Evolutionary conservation across 2,888 invertebrate genomes (phyloP).

Genomic region (Coronaproctus castanopsis): DNA sequence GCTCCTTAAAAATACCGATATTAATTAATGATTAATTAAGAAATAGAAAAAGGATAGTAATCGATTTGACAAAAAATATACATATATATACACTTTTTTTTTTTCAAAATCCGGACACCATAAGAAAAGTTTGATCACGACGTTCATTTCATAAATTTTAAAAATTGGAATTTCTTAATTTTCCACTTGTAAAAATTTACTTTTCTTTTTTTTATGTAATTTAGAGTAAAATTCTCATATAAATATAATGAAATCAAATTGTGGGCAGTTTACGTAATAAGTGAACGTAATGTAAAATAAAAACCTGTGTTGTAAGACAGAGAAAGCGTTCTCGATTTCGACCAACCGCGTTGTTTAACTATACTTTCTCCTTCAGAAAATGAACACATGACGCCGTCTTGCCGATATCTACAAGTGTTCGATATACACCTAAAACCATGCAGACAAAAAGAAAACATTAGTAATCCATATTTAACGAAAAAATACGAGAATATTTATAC

Average conservation of each 20-base stretch:
- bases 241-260: too few species aligned
- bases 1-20: constrained; percentile 31
- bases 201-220: too few species aligned
- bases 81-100: too few species aligned
- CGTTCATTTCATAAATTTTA: too few species aligned
- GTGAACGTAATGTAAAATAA: too few species aligned
- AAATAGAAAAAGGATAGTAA: background rate
- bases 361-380: constrained; percentile 37
- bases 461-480: too few species aligned
- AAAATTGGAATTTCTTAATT: too few species aligned
- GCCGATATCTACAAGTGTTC: constrained; percentile 34
- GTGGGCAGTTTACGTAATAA: too few species aligned
- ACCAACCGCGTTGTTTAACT: constrained; percentile 55
- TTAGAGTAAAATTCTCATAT: too few species aligned
- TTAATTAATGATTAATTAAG: background rate
- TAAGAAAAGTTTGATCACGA: background rate
- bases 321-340: constrained; percentile 69
- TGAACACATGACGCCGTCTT: constrained; percentile 22
- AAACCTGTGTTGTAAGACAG: constrained; percentile 75
- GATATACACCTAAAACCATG: constrained; percentile 36
- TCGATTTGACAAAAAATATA: background rate
- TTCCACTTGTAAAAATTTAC: too few species aligned
- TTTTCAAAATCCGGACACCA: too few species aligned
- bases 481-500: background rate
- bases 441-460: background rate